These are phyloP conservation scores for Diachasma alloeum DNA, from an alignment of 1,140 invertebrate species.

Conservation along the genomic window DNA sequence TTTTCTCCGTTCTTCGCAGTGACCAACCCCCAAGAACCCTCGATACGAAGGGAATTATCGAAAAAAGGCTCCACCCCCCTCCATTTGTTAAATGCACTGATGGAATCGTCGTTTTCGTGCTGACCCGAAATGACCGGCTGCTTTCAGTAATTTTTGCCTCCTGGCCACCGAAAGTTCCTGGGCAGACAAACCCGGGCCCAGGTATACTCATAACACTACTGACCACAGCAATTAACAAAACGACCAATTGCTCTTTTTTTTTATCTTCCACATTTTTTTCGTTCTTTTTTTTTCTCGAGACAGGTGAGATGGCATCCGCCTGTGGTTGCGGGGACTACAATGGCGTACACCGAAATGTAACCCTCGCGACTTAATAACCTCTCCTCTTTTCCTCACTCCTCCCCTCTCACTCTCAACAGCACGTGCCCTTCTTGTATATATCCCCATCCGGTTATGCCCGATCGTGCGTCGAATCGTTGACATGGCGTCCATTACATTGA, in stretches of 20 bases:
- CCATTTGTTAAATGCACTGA: background rate
- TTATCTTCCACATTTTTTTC: background rate
- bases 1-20: background rate
- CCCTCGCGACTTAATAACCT: slow-evolving; percentile 1
- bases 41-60: background rate
- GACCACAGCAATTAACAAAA: slow-evolving; percentile 10
- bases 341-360: background rate
- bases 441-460: background rate
- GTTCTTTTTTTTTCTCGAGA: background rate
- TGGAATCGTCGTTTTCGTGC: background rate
- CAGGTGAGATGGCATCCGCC: slow-evolving; percentile 22
- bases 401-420: slow-evolving; percentile 1
- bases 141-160: background rate
- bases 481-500: background rate
- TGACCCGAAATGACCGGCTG: background rate
- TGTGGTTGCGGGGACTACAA: background rate
- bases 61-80: background rate
- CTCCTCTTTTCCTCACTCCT: background rate
- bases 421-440: slow-evolving; percentile 5
- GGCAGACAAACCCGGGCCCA: background rate
- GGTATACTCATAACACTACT: background rate
- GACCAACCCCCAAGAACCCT: background rate
- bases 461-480: background rate
- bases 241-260: background rate
- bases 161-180: background rate